phyloP scores from a whole-genome alignment of 1,140 invertebrate species.

The Popillia japonica region DNA sequence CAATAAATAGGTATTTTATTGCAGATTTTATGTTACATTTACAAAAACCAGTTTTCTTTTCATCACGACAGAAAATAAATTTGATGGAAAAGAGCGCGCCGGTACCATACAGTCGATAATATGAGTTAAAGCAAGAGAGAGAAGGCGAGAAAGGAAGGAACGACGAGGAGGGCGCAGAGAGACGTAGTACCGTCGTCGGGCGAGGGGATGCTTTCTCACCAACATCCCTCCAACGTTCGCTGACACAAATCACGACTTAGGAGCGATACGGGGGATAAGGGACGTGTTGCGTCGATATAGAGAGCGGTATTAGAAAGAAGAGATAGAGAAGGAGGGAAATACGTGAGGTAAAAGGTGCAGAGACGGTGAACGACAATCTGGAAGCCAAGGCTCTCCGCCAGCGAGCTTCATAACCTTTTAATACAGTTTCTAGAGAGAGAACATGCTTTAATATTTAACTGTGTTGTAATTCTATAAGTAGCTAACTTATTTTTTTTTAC shows the following conservation, averaged over 20 bases:
- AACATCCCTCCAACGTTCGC: constrained; percentile 9
- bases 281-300: constrained; percentile 18
- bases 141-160: background rate
- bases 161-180: background rate
- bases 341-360: background rate
- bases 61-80: constrained; percentile 50
- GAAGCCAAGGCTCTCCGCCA: background rate
- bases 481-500: background rate
- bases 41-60: constrained; percentile 49
- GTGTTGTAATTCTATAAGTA: background rate
- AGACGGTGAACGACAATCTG: constrained; percentile 3
- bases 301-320: background rate
- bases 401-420: background rate
- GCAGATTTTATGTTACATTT: constrained; percentile 46
- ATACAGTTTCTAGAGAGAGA: background rate
- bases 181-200: constrained; percentile 4
- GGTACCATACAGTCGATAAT: constrained; percentile 3
- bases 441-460: background rate
- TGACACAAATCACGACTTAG: constrained; percentile 29
- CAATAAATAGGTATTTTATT: constrained; percentile 46
- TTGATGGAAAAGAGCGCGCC: constrained; percentile 43
- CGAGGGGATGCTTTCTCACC: constrained; percentile 25
- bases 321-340: background rate
- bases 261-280: background rate
- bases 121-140: background rate